phyloP scores from a whole-genome alignment of 1,140 invertebrate species.

The Hycleus cichorii region DNA sequence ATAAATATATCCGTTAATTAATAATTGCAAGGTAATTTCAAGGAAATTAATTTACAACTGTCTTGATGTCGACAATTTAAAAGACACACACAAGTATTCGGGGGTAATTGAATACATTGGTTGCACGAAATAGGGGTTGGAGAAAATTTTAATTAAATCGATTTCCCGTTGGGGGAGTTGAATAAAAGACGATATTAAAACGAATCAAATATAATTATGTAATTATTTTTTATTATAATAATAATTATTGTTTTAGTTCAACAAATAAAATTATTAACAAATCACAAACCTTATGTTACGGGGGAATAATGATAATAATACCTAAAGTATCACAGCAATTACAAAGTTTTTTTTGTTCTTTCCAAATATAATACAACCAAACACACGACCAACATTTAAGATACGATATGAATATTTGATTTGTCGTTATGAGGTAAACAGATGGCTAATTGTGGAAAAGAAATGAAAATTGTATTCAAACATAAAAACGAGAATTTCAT shows the following conservation, averaged over 20 bases:
- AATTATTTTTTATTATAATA: background rate
- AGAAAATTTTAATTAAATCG: too few species aligned
- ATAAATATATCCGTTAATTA: too few species aligned
- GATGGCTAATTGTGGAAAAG: background rate
- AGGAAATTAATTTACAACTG: too few species aligned
- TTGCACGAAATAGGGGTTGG: too few species aligned
- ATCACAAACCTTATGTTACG: slow-evolving; percentile 21
- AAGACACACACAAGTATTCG: too few species aligned
- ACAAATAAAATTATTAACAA: slow-evolving; percentile 18
- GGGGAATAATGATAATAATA: slow-evolving; percentile 20
- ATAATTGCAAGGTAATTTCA: too few species aligned
- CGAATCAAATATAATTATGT: too few species aligned
- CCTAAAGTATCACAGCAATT: slow-evolving; percentile 21
- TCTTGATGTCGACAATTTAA: too few species aligned
- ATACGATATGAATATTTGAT: slow-evolving; percentile 22
- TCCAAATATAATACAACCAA: slow-evolving; percentile 11
- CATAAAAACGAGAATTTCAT: too few species aligned
- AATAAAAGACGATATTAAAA: too few species aligned
- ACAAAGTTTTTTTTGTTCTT: slow-evolving; percentile 16
- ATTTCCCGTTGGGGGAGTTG: too few species aligned
- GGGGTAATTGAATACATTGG: too few species aligned
- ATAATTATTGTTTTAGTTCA: slow-evolving; percentile 11
- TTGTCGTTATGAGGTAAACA: slow-evolving; percentile 17
- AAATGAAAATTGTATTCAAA: background rate
- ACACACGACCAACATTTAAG: slow-evolving; percentile 14